These are phyloP conservation scores for Nasonia giraulti DNA, from an alignment of 1,140 invertebrate genomes.

Conservation along the genomic window DNA sequence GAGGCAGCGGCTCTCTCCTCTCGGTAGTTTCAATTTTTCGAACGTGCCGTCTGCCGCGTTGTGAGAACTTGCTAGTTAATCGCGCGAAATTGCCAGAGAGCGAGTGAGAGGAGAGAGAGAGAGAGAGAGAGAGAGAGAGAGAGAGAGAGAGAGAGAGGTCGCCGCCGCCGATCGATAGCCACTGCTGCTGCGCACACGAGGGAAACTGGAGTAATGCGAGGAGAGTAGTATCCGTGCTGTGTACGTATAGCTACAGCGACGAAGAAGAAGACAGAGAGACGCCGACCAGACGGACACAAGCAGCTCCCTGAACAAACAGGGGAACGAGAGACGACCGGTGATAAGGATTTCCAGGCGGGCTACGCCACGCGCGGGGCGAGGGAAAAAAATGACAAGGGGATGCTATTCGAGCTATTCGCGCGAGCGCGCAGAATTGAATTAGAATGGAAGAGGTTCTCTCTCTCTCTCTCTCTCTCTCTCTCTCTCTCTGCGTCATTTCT, in stretches of 20 bases:
- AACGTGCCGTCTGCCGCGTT: constrained; percentile 37
- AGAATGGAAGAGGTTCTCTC: neutral
- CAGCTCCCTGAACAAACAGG: neutral
- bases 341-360: constrained; percentile 20
- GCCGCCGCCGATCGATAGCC: neutral
- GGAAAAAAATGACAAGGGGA: neutral
- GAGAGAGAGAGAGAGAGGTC: neutral
- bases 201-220: constrained; percentile 9
- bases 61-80: constrained; percentile 32
- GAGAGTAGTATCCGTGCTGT: neutral
- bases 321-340: neutral
- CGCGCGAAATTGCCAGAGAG: constrained; percentile 32
- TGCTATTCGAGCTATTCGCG: neutral
- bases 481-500: too few relatives aligned
- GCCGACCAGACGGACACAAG: neutral
- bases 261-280: neutral
- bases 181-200: neutral
- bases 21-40: constrained; percentile 39
- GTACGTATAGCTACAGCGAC: neutral
- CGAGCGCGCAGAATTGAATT: neutral
- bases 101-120: neutral
- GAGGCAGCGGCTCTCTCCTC: neutral
- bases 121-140: neutral
- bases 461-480: too few relatives aligned
- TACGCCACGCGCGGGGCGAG: too few relatives aligned